Evolutionary conservation across 2,113 vertebrate species (phyloP), one percentile per base, ranked within the genome.

Genomic region (Oreochromis spilurus): DNA sequence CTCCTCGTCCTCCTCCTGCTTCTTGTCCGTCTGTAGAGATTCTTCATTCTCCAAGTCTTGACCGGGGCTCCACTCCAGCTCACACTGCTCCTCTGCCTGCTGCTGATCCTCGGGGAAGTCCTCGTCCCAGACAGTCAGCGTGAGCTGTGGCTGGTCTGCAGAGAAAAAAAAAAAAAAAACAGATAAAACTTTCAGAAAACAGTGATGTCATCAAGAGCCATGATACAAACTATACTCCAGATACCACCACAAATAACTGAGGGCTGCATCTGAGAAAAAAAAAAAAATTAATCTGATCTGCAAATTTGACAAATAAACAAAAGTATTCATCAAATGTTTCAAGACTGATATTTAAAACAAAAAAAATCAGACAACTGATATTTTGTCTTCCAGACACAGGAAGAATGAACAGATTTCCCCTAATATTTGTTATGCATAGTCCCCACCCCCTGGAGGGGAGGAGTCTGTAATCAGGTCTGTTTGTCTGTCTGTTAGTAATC

Each of bases 81-180:
- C 70, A 7, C 60, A 24, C n/a, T 9, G 78, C 9, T 16, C 83
- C 26, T 70, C 81, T 40, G 38, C 34, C 48, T 82, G 78, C 65
- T 82, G 88, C 48, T 77, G 78, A 17, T 84, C 78, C 1, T 83
- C 26, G 13, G 45, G 6, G 60, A 87, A 65, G 9, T 92, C 92
- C 14, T 90, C 82, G 1, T 90, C 87, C 92, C 91, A 92, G 60
- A 92, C 88, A 2, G 89, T 89, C n/a, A 93, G 2, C n/a, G 87
- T 2, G 36, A 92, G 83, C 83, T 90, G 88, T 1, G 90, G 82
- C 7, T 85, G 85, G 1, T 92, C 91, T 93, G 79, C 31, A 48
- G n/a, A 34, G 10, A 7, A 8, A 13, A 29, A 5, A 43, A 4
- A 54, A n/a, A 21, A 21, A 21, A 16, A 7, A 16, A 7, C 4